Conservation (phyloP, 2,888 invertebrate genomes). For the Diploptera punctata region DNA sequence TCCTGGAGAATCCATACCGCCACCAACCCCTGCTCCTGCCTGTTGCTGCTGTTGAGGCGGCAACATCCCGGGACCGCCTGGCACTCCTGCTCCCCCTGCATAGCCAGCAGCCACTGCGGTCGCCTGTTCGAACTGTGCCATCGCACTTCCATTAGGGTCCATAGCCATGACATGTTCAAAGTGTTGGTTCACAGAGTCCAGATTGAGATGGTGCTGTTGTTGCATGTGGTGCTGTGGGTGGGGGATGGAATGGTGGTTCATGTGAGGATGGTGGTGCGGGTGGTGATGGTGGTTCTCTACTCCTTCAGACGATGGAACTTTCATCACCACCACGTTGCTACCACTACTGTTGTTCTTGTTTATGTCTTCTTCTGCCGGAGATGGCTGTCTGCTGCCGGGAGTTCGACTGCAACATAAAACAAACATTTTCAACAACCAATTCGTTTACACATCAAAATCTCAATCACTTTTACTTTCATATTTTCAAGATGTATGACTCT, state of each 20-base stretch:
- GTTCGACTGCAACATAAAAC: constrained; percentile 70
- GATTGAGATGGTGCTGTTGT: constrained; percentile 40
- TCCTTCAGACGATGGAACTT: constrained; percentile 58
- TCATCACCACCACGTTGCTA: constrained; percentile 51
- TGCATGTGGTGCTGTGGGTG: constrained; percentile 48
- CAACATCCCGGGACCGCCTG: constrained; percentile 34
- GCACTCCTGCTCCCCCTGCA: constrained; percentile 33
- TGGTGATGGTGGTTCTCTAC: constrained; percentile 42
- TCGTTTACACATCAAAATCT: no score
- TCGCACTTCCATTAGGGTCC: constrained; percentile 41
- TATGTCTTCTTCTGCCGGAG: constrained; percentile 86
- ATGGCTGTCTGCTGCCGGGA: constrained; percentile 90
- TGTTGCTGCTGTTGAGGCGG: constrained; percentile 44
- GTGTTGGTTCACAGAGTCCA: constrained; percentile 44
- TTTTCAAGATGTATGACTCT: no score
- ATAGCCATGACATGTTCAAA: constrained; percentile 49
- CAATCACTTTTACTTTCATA: no score
- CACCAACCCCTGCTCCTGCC: constrained; percentile 41
- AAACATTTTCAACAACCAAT: background rate
- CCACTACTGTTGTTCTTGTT: constrained; percentile 61
- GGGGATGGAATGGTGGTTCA: constrained; percentile 60
- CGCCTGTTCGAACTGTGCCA: constrained; percentile 36
- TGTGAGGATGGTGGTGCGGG: constrained; percentile 51
- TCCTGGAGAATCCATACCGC: constrained; percentile 48
- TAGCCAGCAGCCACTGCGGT: constrained; percentile 32